Evolutionary conservation across 2,888 invertebrate species (phyloP).

Genomic region (Dexiosoma caninum): DNA sequence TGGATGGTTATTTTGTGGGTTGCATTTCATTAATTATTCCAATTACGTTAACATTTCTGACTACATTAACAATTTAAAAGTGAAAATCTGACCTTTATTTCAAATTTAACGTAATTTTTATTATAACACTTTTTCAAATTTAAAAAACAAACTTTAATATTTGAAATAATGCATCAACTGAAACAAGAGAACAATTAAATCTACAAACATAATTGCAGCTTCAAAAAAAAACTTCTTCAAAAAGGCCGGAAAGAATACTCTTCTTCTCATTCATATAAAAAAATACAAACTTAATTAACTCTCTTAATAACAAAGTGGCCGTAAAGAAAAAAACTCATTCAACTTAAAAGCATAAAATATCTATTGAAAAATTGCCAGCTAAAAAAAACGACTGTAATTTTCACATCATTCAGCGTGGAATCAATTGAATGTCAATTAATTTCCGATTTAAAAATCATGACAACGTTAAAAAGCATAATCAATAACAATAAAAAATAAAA

Average conservation of each 20-base stretch:
- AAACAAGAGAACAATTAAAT: neutral
- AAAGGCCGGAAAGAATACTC: neutral
- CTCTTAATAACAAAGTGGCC: conserved; percentile 15
- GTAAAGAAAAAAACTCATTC: neutral
- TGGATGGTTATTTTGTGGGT: too few relatives aligned
- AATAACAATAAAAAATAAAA: neutral
- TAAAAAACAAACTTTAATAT: neutral
- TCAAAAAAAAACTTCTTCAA: neutral
- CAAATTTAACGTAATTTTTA: neutral
- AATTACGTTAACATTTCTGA: too few relatives aligned
- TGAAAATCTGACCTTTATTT: conserved; percentile 11
- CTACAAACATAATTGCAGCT: neutral
- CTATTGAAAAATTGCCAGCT: neutral
- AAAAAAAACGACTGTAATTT: conserved; percentile 40
- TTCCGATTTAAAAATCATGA: conserved; percentile 48
- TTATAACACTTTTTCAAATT: neutral
- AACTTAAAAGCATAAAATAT: conserved; percentile 23
- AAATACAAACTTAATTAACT: conserved; percentile 4
- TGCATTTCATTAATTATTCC: too few relatives aligned
- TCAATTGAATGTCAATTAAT: conserved; percentile 51
- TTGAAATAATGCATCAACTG: neutral
- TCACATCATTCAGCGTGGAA: conserved; percentile 37
- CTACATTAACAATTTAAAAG: neutral
- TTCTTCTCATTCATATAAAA: neutral
- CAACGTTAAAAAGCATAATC: conserved; percentile 29